A percentile compares a stretch with the other conserved stretches of the same genome.
These are phyloP conservation scores for Brachionus manjavacas DNA, from an alignment of 1,140 invertebrate species.

Conservation along the genomic window DNA sequence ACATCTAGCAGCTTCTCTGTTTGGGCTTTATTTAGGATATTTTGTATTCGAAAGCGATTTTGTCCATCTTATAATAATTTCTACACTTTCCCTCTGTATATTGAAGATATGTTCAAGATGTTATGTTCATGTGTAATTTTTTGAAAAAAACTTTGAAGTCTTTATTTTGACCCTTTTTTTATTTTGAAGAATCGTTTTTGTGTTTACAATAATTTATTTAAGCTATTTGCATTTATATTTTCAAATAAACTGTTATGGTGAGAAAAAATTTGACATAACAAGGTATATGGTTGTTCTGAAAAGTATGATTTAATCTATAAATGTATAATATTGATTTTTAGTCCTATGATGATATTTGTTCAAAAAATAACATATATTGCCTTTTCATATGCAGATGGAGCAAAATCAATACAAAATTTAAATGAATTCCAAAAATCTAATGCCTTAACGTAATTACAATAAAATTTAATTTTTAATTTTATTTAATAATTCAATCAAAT, in stretches of 20 bases:
- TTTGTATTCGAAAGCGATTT: constrained; percentile 11
- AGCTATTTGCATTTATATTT: constrained; percentile 25
- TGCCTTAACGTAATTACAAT: constrained; percentile 2
- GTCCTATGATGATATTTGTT: constrained; percentile 89
- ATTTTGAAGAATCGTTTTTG: background rate
- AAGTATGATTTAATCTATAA: no score
- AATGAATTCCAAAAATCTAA: constrained; percentile 2
- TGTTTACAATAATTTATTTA: constrained; percentile 1
- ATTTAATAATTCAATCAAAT: background rate
- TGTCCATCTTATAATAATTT: background rate
- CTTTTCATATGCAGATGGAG: constrained; percentile 82
- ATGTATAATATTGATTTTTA: constrained; percentile 50
- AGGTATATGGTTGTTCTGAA: constrained; percentile 60
- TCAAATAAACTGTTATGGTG: constrained; percentile 73
- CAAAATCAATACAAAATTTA: background rate
- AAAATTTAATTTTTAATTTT: background rate
- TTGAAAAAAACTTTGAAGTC: background rate
- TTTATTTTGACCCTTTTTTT: no score
- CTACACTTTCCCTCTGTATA: background rate
- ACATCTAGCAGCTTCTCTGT: background rate
- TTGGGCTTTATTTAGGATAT: background rate
- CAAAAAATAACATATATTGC: constrained; percentile 89
- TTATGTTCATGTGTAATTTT: constrained; percentile 3
- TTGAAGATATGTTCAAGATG: background rate
- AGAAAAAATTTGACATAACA: constrained; percentile 82